Percentiles rank a stretch among this genome's conserved stretches.
These are phyloP conservation scores for Tringa solitaria DNA, from an alignment of 2,113 vertebrate species.

Conservation along the genomic window DNA sequence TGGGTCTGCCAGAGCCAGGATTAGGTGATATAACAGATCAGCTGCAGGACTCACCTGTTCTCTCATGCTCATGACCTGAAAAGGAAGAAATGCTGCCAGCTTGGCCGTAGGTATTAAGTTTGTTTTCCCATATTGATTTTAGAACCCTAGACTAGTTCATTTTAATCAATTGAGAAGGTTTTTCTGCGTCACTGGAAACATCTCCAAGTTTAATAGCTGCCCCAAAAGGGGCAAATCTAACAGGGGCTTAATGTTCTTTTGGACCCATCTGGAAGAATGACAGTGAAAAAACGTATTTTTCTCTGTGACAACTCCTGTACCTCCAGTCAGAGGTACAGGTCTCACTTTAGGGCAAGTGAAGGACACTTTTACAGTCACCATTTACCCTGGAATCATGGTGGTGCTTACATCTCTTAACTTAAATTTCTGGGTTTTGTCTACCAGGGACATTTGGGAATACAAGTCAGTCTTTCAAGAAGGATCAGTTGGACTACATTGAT, in stretches of 20 bases:
- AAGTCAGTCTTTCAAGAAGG: not conserved
- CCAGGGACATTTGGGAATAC: not conserved
- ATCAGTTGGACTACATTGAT: not conserved
- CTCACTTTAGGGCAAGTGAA: not conserved
- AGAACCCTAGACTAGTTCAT: not conserved
- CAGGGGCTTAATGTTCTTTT: not conserved
- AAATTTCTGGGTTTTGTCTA: not conserved
- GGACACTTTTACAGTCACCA: not conserved
- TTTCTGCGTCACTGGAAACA: not conserved
- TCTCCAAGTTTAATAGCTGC: not conserved
- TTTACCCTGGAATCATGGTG: not conserved
- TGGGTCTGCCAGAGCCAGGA: not conserved
- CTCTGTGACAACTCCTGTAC: not conserved
- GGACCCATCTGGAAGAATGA: not conserved
- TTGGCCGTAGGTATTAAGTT: not conserved
- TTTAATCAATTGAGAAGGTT: not conserved
- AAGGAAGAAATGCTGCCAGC: not conserved
- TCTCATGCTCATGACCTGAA: not conserved
- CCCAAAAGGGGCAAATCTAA: not conserved
- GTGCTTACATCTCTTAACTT: not conserved
- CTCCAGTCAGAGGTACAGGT: not conserved
- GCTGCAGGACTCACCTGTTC: conserved; percentile 24
- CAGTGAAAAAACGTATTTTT: not conserved
- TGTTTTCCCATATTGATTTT: not conserved
- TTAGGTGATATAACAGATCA: conserved; percentile 12